Base-by-base conservation (phyloP, 1,140 invertebrate genomes). In the Bombus difficillimus region DNA sequence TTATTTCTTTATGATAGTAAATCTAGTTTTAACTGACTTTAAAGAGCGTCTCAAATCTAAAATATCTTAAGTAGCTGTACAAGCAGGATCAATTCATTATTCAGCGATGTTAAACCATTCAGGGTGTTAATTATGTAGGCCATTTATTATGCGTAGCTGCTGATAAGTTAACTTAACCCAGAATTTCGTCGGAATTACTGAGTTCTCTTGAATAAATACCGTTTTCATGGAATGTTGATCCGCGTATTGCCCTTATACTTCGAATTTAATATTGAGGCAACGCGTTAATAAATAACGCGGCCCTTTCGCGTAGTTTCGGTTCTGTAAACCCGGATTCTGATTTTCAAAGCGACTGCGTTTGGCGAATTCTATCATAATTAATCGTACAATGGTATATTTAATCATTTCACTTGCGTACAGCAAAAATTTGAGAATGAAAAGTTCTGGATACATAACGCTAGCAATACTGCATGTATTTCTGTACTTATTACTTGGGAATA, bases 201-300 rank as follows among this genome's bases (percentile, higher is more conserved):
- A 57, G 9, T 43, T 41, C 57, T 73, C n/a, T 25, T 85, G 57
- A 85, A 79, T 85, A 85, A 85, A 85, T 85, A 69, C 41, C 25
- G 41, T 43, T n/a, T n/a, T 10, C 41, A 18, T 37, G 62, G 76
- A 72, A 80, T 47, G 77, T 72, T 62, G 57, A 79, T 84, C 37
- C 53, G 37, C 53, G 13, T 12, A 53, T 79, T 79, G n/a, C 75
- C 47, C 62, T 59, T 71, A 71, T 72, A 66, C n/a, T 37, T 59
- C 37, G 39, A 66, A 53, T 57, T 68, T 53, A 83, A 77, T 25
- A 47, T 39, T 47, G 62, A 37, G 34, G 77, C 41, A 72, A 6
- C 34, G 18, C 9, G 32, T 84, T 79, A 84, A 79, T 84, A 84
- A 84, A 76, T 79, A 84, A 84, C n/a, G 39, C 4, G 15, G 62